phyloP scores from a whole-genome alignment of 2,113 vertebrate genomes.

The Macrotis lagotis region DNA sequence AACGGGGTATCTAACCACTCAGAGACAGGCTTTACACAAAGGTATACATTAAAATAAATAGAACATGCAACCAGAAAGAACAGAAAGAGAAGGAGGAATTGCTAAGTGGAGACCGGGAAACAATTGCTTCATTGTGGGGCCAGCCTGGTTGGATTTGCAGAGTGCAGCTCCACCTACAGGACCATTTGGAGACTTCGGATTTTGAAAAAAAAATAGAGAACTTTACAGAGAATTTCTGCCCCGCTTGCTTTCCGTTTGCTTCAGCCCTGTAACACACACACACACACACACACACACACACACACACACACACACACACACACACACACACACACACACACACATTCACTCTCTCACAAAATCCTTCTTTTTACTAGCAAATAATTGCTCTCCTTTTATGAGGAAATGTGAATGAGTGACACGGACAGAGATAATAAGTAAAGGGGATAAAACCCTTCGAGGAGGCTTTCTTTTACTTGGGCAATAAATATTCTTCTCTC shows the following conservation, averaged over 20 bases:
- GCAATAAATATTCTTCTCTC: constrained; percentile 74
- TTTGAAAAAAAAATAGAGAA: constrained; percentile 44
- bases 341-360: too few relatives aligned
- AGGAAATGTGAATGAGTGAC: constrained; percentile 2
- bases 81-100: constrained; percentile 77
- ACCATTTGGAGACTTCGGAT: constrained; percentile 75
- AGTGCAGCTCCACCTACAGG: constrained; percentile 98
- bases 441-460: constrained; percentile 24
- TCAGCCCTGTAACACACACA: constrained; percentile 38
- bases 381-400: constrained; percentile 53
- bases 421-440: constrained; percentile 43
- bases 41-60: constrained; percentile 91
- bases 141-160: constrained; percentile 85
- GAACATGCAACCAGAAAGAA: constrained; percentile 84
- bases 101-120: constrained; percentile 80
- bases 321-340: too few relatives aligned
- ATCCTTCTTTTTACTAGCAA: constrained; percentile 46
- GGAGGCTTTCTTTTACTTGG: constrained; percentile 65
- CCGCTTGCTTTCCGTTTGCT: not conserved
- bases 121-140: constrained; percentile 90
- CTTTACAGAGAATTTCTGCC: constrained; percentile 14
- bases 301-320: too few relatives aligned
- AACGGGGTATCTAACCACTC: constrained; percentile 84
- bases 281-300: too few relatives aligned
- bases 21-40: constrained; percentile 86